phyloP scores from a whole-genome alignment of 1,140 invertebrate species.

The Caenorhabditis briggsae region DNA sequence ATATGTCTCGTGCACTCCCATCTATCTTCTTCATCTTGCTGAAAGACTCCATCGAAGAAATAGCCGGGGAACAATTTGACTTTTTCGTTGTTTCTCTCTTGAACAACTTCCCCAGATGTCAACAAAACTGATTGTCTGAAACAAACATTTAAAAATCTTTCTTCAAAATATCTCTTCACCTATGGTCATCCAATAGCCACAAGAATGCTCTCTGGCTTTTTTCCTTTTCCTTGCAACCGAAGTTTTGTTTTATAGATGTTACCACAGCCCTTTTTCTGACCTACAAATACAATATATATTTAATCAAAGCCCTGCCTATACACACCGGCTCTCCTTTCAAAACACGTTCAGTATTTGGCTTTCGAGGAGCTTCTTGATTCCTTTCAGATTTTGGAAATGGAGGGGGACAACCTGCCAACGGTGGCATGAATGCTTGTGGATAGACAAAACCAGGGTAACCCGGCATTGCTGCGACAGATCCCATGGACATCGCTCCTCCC shows the following conservation, averaged over 20 bases:
- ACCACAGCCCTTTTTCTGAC: neutral
- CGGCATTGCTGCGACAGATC: too few species aligned
- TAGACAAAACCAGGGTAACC: too few species aligned
- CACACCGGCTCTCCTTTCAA: too few species aligned
- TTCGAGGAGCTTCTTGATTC: too few species aligned
- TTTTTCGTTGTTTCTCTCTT: neutral
- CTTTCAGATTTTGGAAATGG: too few species aligned
- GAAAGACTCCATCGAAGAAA: neutral
- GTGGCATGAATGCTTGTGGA: too few species aligned
- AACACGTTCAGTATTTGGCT: too few species aligned
- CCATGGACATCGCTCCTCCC: neutral
- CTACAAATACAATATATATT: neutral
- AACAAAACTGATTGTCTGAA: neutral
- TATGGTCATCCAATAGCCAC: constrained; percentile 15
- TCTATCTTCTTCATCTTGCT: neutral
- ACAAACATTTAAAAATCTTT: neutral
- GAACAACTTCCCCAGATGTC: neutral
- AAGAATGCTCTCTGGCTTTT: neutral
- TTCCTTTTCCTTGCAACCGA: neutral
- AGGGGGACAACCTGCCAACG: too few species aligned
- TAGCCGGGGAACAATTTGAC: neutral
- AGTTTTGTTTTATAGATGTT: neutral
- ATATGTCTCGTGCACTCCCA: neutral
- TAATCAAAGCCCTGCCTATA: too few species aligned
- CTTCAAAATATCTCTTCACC: neutral